phyloP scores from a whole-genome alignment of 2,113 vertebrate species.

The Scortum barcoo region DNA sequence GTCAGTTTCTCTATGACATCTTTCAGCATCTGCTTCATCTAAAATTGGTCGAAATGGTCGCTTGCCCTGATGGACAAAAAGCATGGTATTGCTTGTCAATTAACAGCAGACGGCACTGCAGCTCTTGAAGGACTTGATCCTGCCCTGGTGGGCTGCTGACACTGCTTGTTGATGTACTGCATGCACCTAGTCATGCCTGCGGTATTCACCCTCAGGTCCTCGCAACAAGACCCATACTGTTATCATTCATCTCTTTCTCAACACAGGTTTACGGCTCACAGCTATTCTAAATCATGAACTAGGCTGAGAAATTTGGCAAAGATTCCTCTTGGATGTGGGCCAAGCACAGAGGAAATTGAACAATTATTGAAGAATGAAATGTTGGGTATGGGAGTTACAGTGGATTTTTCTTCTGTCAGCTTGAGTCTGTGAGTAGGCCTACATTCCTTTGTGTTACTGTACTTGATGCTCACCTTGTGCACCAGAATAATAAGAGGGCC shows the following conservation, averaged over 20 bases:
- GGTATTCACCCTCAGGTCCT: constrained; percentile 25
- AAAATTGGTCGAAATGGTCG: not conserved
- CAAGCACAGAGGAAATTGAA: constrained; percentile 47
- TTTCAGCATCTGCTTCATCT: not conserved
- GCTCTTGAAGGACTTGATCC: not conserved
- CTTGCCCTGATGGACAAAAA: not conserved
- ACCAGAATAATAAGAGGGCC: constrained; percentile 10
- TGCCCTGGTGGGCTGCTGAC: not conserved
- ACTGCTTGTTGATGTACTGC: constrained; percentile 20
- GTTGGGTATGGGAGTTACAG: constrained; percentile 7
- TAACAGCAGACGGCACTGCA: not conserved
- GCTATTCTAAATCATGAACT: constrained; percentile 43
- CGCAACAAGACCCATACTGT: constrained; percentile 9
- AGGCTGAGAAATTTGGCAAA: constrained; percentile 36
- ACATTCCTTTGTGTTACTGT: constrained; percentile 1
- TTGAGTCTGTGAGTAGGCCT: not conserved
- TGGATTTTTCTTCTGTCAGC: not conserved
- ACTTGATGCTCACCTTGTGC: constrained; percentile 20
- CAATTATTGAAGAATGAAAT: constrained; percentile 35
- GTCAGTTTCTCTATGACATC: not conserved
- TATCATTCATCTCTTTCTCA: constrained; percentile 45
- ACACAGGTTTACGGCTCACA: constrained; percentile 25
- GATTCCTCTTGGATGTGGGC: constrained; percentile 17
- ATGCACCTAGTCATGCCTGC: constrained; percentile 2
- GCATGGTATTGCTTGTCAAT: not conserved